These are phyloP conservation scores for Desmodus rotundus DNA, from an alignment of 2,113 vertebrate species.

Conservation along the genomic window DNA sequence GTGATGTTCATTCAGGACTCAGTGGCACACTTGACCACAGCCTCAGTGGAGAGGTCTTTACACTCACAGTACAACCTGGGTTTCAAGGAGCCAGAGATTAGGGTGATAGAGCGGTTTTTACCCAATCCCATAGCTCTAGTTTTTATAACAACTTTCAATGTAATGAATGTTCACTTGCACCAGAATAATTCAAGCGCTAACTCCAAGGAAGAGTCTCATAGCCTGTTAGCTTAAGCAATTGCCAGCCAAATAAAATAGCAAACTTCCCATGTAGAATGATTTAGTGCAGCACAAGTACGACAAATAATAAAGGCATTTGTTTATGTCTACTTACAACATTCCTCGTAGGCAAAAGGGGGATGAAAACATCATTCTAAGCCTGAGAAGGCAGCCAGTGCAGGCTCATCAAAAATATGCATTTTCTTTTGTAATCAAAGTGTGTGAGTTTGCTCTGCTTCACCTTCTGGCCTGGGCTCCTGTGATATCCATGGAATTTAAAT, in stretches of 20 bases:
- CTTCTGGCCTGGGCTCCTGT: slow-evolving; percentile 58
- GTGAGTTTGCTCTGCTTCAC: slow-evolving; percentile 61
- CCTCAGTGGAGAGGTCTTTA: not conserved
- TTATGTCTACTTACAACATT: slow-evolving; percentile 60
- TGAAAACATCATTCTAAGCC: slow-evolving; percentile 37
- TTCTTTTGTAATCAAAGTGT: slow-evolving; percentile 71
- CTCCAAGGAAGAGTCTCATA: slow-evolving; percentile 19
- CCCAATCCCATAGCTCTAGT: not conserved
- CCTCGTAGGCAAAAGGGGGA: slow-evolving; percentile 67
- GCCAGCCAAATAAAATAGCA: slow-evolving; percentile 49
- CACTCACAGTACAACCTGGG: not conserved
- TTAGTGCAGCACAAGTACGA: not conserved
- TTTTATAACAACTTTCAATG: slow-evolving; percentile 2
- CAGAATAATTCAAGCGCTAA: slow-evolving; percentile 33
- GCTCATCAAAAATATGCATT: slow-evolving; percentile 67
- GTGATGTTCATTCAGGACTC: not conserved
- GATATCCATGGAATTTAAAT: slow-evolving; percentile 71
- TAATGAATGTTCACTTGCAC: not conserved
- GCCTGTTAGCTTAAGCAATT: slow-evolving; percentile 44
- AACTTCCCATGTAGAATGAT: not conserved
- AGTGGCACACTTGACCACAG: not conserved
- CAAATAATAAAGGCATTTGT: slow-evolving; percentile 63
- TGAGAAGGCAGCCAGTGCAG: slow-evolving; percentile 48
- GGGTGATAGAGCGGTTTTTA: not conserved
- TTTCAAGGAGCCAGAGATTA: not conserved